Evolutionary conservation across 2,113 vertebrate species (phyloP).

Genomic region (Hippocampus zosterae): DNA sequence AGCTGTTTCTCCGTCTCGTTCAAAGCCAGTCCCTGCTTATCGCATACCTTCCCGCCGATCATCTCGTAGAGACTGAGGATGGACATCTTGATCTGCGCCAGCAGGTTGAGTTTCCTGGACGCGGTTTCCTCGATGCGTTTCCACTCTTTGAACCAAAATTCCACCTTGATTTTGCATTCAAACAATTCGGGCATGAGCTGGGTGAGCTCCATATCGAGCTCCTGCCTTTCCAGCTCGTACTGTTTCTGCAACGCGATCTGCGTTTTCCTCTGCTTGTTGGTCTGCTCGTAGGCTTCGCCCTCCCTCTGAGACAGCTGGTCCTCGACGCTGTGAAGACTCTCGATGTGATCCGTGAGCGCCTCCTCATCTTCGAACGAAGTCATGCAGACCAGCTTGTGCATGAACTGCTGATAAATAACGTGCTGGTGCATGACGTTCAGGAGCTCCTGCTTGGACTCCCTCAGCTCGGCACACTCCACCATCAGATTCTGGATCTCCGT

Average conservation of each 20-base stretch:
- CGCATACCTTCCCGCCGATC: constrained; percentile 5
- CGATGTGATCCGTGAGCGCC: not conserved
- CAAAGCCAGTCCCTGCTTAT: constrained; percentile 2
- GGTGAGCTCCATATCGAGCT: constrained; percentile 2
- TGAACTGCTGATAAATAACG: constrained; percentile 1
- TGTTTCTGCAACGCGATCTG: constrained; percentile 1
- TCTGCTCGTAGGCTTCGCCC: constrained; percentile 5
- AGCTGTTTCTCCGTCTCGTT: constrained; percentile 10
- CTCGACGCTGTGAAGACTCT: constrained; percentile 2
- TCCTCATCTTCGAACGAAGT: constrained; percentile 7
- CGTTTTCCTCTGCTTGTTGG: constrained; percentile 10
- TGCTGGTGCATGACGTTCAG: not conserved
- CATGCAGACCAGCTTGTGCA: constrained; percentile 3
- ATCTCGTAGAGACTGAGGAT: constrained; percentile 10
- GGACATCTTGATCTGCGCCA: constrained; percentile 10
- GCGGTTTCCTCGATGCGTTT: constrained; percentile 6
- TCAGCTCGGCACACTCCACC: not conserved
- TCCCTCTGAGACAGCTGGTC: constrained; percentile 10
- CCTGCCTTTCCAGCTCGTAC: constrained; percentile 2
- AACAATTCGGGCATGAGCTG: constrained; percentile 4
- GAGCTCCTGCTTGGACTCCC: not conserved
- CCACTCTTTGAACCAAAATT: constrained; percentile 10
- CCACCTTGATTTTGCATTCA: constrained; percentile 6
- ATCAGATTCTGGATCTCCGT: not conserved
- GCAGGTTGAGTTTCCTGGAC: constrained; percentile 2